Base-by-base conservation (phyloP, 2,888 invertebrate genomes). In the Muscina levida region DNA sequence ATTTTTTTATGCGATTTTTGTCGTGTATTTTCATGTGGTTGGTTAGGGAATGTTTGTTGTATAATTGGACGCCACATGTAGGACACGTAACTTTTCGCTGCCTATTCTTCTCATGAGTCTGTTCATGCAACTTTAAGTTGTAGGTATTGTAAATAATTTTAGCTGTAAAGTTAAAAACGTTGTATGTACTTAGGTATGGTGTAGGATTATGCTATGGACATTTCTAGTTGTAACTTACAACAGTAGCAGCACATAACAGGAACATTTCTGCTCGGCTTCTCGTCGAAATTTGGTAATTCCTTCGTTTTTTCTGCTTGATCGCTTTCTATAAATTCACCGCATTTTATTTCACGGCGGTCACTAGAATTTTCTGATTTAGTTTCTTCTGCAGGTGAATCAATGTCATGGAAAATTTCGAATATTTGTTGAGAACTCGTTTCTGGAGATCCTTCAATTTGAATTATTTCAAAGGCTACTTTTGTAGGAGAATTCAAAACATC, bases 11-110 rank as follows among this genome's bases (percentile, higher is more conserved):
- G 0, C 83, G 79, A 48, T 84, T 82, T 13, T 80, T 83, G 17
- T 77, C 75, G 72, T 85, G 85, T 19, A 83, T 82, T 59, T 80
- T 68, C 74, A 80, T 72, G 42, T 85, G 85, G n/a, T 77, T 75
- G 11, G 79, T 70, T 39, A 85, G 44, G 3, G 44, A 4, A 6
- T n/a, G 13, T 70, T 72, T 72, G 4, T 10, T 72, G n/a, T 26
- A 80, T 4, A 72, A n/a, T 59, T 75, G 72, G 0, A 76, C 10
- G 0, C 72, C 79, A 13, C 79, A 80, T 24, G 62, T 37, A 4
- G 75, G 15, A 51, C 79, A 80, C 48, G 56, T 48, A 15, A 53
- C 53, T n/a, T 59, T 62, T 0, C 79, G 82, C 74, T 53, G 77
- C 74, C 75, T 82, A 79, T 66, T 79, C 81, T 26, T 77, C 26